Conservation (phyloP, 2,888 invertebrate genomes). For the Xestobium rufovillosum region DNA sequence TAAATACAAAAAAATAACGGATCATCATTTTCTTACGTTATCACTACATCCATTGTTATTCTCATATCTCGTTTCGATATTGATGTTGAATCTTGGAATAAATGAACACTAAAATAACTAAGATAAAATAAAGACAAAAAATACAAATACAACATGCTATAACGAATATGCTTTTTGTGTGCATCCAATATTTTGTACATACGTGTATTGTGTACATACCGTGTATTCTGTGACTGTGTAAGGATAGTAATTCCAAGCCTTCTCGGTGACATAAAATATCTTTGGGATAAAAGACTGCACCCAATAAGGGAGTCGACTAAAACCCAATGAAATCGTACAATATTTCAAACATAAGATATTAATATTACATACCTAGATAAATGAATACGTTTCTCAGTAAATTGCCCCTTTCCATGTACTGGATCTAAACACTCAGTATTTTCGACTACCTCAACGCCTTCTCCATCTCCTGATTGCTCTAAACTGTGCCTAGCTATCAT, state of each 20-base stretch:
- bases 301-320: constrained; percentile 84
- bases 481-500: constrained; percentile 93
- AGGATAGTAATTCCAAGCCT: constrained; percentile 93
- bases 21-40: constrained; percentile 58
- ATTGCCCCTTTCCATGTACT: constrained; percentile 75
- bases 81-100: constrained; percentile 75
- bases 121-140: constrained; percentile 20
- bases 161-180: no score
- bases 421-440: constrained; percentile 75
- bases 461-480: constrained; percentile 82
- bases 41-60: constrained; percentile 81
- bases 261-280: constrained; percentile 88
- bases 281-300: constrained; percentile 79
- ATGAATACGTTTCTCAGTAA: constrained; percentile 84
- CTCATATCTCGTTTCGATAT: constrained; percentile 84
- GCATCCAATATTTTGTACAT: no score
- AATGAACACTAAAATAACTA: constrained; percentile 75
- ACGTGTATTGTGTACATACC: constrained; percentile 47
- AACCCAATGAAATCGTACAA: constrained; percentile 34
- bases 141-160: constrained; percentile 15
- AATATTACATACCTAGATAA: constrained; percentile 61
- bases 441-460: constrained; percentile 85
- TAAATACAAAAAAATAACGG: constrained; percentile 11
- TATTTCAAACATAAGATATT: constrained; percentile 6
- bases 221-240: constrained; percentile 79